Evolutionary conservation across 1,140 invertebrate genomes (phyloP), one percentile per base, ranked within the genome.

Genomic region (Drosophila leontia): DNA sequence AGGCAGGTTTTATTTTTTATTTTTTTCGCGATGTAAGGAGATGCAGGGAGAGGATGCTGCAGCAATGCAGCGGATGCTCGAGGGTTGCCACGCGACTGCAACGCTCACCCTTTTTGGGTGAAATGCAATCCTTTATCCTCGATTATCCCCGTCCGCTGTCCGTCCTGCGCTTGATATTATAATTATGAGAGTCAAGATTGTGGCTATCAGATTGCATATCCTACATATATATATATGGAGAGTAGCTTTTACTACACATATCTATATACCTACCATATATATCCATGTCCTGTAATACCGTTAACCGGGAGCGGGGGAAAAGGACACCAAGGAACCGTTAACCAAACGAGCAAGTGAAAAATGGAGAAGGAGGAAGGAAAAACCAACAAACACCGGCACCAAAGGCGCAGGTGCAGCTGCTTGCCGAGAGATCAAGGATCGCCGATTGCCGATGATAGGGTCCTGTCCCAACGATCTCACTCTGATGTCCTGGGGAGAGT

Each of bases 351-450:
- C 6, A 17, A 50, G 37, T 47, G 41, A 65, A 53, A 47, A 56
- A 37, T 29, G 34, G n/a, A 23, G 9, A 35, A 35, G 39, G 56
- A 48, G 23, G 13, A 4, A 23, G 11, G 12, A 35, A 67, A 71
- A 72, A 75, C 71, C 57, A 75, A 75, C 69, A 75, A 75, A 55
- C 48, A 75, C 17, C 56, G 37, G 37, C 11, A 19, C 26, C 35
- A 69, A n/a, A 29, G 41, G 80, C 82, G 78, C 82, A 85, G 82
- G 82, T 85, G 82, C 82, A 85, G 68, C 82, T 85, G 84, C 78
- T 13, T 9, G 35, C 51, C 26, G 5, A 29, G 32, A 71, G 69
- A 72, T 72, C 69, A 72, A 72, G 69, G 69, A 72, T 76, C 72
- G 53, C 60, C 72, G 72, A 72, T 69, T 42, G 74, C 60, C 72